A percentile compares a stretch with the other conserved stretches of the same genome.
Evolutionary conservation across 2,113 vertebrate genomes (phyloP).

Genomic region (Brachypteracias leptosomus): DNA sequence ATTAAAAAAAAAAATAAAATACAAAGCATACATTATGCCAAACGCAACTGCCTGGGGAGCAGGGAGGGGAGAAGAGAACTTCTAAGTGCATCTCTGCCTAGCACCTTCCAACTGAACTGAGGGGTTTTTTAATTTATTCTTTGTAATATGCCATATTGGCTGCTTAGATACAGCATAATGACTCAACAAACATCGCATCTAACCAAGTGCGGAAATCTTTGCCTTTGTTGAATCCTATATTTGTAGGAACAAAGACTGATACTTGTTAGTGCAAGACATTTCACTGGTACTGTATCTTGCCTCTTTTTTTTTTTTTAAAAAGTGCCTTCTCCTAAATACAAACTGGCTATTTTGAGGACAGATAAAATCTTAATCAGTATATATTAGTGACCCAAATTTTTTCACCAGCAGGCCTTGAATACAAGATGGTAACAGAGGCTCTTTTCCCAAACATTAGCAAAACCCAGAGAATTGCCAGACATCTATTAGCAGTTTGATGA

Average conservation of each 20-base stretch:
- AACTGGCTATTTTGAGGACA: not conserved
- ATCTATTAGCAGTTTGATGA: slow-evolving; percentile 42
- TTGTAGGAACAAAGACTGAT: no score
- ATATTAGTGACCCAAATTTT: not conserved
- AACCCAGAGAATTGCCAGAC: slow-evolving; percentile 35
- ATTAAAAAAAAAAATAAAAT: not conserved
- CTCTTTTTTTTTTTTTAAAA: not conserved
- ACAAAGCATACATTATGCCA: not conserved
- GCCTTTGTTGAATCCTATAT: no score
- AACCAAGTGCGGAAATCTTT: not conserved
- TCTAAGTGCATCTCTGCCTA: not conserved
- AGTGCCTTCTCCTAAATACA: not conserved
- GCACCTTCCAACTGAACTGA: not conserved
- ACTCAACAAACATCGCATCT: not conserved
- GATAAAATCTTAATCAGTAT: not conserved
- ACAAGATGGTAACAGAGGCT: not conserved
- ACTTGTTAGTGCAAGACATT: not conserved
- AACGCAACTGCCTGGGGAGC: not conserved
- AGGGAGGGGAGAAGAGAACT: not conserved
- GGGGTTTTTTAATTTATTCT: not conserved
- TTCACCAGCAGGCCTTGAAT: not conserved
- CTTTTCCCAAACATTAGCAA: not conserved
- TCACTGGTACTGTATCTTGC: not conserved
- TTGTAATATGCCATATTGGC: slow-evolving; percentile 6
- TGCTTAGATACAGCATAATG: slow-evolving; percentile 29